Conservation (phyloP, 2,113 vertebrate genomes). For the Psephotus haematonotus region DNA sequence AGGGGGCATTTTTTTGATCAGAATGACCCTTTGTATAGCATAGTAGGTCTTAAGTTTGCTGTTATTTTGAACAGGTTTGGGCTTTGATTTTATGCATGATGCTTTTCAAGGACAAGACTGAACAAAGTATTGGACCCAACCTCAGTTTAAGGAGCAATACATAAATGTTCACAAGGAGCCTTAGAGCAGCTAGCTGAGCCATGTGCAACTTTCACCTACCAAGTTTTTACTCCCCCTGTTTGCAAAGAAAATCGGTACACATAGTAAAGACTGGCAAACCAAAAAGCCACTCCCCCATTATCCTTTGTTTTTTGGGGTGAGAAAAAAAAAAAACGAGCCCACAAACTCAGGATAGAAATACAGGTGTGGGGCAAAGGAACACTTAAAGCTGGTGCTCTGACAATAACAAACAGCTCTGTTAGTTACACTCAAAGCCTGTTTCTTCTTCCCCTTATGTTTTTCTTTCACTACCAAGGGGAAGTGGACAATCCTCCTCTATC, state of each 20-base stretch:
- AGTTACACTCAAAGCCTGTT: not conserved
- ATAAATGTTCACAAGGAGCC: not conserved
- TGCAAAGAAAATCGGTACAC: not conserved
- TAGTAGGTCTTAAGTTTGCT: not conserved
- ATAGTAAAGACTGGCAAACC: not conserved
- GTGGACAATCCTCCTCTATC: not conserved
- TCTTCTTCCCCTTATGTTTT: not conserved
- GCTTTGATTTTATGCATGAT: not conserved
- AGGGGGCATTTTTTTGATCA: too few relatives aligned
- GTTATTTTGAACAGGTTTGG: not conserved
- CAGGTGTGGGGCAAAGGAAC: not conserved
- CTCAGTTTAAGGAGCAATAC: not conserved
- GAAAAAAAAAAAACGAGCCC: not conserved
- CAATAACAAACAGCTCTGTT: not conserved
- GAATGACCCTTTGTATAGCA: not conserved
- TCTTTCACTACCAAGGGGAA: not conserved
- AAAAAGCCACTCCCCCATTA: not conserved
- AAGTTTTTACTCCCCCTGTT: accelerated
- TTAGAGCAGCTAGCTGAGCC: not conserved
- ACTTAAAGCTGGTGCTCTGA: not conserved
- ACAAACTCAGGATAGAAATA: not conserved
- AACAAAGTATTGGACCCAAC: not conserved
- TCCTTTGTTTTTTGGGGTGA: not conserved
- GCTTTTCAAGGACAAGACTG: not conserved
- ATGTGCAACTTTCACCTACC: not conserved